Conservation (phyloP, 2,888 invertebrate species). For the Sclerodermus sp. region DNA sequence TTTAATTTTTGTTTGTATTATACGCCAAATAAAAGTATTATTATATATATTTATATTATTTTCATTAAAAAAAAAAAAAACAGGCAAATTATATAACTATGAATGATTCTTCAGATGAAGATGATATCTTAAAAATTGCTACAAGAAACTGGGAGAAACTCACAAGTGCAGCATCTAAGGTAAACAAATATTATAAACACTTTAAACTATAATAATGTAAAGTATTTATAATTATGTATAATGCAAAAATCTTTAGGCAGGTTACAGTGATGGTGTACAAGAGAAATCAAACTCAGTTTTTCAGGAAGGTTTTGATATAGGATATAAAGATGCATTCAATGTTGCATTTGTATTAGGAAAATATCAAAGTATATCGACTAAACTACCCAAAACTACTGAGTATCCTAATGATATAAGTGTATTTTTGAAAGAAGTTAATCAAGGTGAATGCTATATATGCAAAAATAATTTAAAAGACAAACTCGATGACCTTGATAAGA, state of each 20-base stretch:
- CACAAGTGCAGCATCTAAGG: conserved; percentile 36
- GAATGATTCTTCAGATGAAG: no score
- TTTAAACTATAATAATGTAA: no score
- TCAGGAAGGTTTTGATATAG: conserved; percentile 71
- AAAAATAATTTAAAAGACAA: conserved; percentile 17
- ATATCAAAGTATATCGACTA: conserved; percentile 51
- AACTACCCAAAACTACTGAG: conserved; percentile 24
- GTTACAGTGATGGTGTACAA: conserved; percentile 70
- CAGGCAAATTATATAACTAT: not conserved
- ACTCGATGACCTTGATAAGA: conserved; percentile 7
- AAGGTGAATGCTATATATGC: conserved; percentile 47
- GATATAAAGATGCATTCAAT: conserved; percentile 68
- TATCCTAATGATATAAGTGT: conserved; percentile 35
- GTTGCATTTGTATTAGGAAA: conserved; percentile 65
- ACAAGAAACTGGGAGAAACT: conserved; percentile 43
- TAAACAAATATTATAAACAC: conserved; percentile 5
- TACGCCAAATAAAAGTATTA: not conserved
- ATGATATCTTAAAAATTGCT: conserved; percentile 41
- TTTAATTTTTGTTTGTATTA: no score
- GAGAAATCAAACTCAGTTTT: conserved; percentile 67
- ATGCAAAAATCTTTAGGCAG: conserved; percentile 59
- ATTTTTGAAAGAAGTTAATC: conserved; percentile 38
- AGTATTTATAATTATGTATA: not conserved
- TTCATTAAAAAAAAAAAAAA: not conserved
- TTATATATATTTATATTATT: not conserved